Base-by-base conservation (phyloP, 2,797 vertebrate genomes). In the Percopsis omiscomaycus region DNA sequence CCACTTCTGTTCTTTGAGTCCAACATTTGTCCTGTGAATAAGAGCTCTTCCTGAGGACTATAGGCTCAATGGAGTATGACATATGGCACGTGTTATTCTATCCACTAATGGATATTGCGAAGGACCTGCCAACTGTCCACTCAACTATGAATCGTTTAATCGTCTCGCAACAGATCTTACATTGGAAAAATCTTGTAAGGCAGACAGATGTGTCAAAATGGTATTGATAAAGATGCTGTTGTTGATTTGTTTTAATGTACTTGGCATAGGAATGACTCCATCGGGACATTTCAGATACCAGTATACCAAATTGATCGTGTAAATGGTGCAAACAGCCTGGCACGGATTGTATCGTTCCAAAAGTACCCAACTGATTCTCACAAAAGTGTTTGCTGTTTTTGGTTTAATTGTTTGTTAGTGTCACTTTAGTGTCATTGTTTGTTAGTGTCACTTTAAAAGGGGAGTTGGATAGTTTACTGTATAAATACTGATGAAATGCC, bases 71-170 rank as follows among this genome's bases (percentile, higher is more conserved):
- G 58, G 79, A 84, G 67, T 66, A 66, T 55, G 56, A 56, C 45
- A 37, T 15, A 61, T 69, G 57, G 67, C 55, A 28, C 81, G 58
- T 61, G 22, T 72, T 73, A 68, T 55, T 54, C 53, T 29, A n/a
- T 37, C 51, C 30, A 44, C 65, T 77, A 77, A 80, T 79, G 60
- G 46, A 71, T 62, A 78, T 44, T 53, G 16, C 0, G 3, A 14
- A 48, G 68, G 66, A 75, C 69, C 68, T 82, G 73, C 80, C 80
- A 85, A 77, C 75, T 65, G 70, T 68, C 53, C 68, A 58, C 71
- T 74, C 37, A 71, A 67, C 71, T 47, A 66, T 70, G 52, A 82
- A 72, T 48, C 37, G 55, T 53, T 44, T 55, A 74, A 71, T 53
- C 5, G 15, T 61, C 62, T 54, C 61, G 66, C 44, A 71, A 70